A percentile compares a stretch with the other conserved stretches of the same genome.
Conservation (phyloP, 1,140 invertebrate species). For the Micrasema minimum region DNA sequence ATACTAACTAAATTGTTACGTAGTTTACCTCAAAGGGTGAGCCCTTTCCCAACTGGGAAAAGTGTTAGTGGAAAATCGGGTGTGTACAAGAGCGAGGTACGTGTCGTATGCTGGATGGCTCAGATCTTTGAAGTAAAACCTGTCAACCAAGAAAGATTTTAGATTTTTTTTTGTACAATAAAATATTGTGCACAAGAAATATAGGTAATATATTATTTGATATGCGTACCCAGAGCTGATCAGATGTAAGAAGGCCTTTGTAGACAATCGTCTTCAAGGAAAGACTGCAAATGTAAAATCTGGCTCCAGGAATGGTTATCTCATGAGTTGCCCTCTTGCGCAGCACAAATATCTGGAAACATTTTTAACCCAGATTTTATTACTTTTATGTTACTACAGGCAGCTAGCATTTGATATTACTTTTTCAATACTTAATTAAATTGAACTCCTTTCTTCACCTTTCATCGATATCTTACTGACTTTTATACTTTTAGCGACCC, state of each 20-base stretch:
- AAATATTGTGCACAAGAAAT: no score
- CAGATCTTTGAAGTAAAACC: constrained; percentile 74
- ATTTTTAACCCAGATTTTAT: no score
- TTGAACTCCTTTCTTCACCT: no score
- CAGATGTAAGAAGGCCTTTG: constrained; percentile 96
- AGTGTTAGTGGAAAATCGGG: constrained; percentile 97
- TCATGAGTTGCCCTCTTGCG: constrained; percentile 93
- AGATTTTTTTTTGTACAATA: no score
- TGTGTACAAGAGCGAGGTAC: constrained; percentile 96
- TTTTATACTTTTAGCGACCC: no score
- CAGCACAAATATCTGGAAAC: constrained; percentile 85
- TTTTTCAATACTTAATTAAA: no score
- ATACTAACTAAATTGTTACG: no score
- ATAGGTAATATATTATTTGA: no score
- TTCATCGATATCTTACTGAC: no score
- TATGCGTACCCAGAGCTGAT: constrained; percentile 85
- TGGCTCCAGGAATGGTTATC: constrained; percentile 81
- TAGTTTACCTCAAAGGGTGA: constrained; percentile 90
- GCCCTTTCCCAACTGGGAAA: constrained; percentile 99
- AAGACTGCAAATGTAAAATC: constrained; percentile 97
- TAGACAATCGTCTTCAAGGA: constrained; percentile 93
- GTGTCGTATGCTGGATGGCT: constrained; percentile 88
- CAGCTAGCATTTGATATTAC: no score
- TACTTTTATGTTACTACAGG: no score
- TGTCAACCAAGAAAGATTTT: constrained; percentile 45